phyloP scores from a whole-genome alignment of 2,888 invertebrate genomes.

The Agapostemon virescens region DNA sequence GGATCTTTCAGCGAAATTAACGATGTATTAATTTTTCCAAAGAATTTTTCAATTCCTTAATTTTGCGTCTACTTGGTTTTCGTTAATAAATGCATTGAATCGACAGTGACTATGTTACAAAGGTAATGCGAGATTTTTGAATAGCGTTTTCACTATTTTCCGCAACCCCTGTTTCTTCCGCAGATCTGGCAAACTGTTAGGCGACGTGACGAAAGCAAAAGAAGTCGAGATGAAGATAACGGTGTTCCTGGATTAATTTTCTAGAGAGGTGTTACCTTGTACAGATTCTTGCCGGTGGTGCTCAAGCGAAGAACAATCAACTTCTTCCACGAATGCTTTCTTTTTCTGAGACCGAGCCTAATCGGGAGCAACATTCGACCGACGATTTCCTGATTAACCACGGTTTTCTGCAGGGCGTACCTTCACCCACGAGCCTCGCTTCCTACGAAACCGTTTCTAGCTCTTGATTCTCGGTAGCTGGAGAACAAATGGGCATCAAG shows the following conservation, averaged over 20 bases:
- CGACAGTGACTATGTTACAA: not conserved
- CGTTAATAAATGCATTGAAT: not conserved
- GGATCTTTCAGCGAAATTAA: too few species aligned
- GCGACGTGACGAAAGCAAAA: not conserved
- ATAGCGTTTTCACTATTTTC: not conserved
- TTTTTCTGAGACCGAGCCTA: constrained; percentile 14
- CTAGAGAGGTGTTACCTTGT: not conserved
- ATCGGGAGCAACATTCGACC: constrained; percentile 23
- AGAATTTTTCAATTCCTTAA: too few species aligned
- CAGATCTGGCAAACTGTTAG: not conserved
- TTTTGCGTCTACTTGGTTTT: too few species aligned
- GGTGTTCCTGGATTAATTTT: not conserved
- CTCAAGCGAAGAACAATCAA: constrained; percentile 43
- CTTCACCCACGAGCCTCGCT: constrained; percentile 56
- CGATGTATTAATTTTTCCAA: too few species aligned
- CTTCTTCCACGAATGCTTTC: constrained; percentile 23
- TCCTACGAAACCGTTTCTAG: constrained; percentile 50
- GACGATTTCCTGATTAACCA: constrained; percentile 62
- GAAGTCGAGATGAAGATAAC: not conserved
- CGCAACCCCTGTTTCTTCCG: not conserved
- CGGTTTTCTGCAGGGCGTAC: constrained; percentile 43
- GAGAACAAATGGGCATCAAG: constrained; percentile 49
- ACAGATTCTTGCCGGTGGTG: constrained; percentile 20
- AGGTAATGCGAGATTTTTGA: not conserved
- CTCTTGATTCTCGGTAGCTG: constrained; percentile 42